phyloP scores from a whole-genome alignment of 1,140 invertebrate species.

The Sycophaga agraensis region DNA sequence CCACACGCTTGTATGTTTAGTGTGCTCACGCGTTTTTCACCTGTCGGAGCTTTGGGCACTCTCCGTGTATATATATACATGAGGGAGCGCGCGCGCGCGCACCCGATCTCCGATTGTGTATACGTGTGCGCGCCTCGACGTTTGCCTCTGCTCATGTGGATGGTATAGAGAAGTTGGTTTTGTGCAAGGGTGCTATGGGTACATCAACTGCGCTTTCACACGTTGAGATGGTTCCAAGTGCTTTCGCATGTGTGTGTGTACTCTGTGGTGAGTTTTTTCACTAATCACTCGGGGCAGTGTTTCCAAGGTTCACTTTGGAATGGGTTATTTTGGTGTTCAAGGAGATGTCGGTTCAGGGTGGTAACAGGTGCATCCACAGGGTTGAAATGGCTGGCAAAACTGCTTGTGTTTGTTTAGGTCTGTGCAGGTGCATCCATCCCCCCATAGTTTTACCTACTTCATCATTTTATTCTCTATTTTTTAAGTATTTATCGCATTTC shows the following conservation, averaged over 20 bases:
- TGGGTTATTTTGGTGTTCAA: not conserved
- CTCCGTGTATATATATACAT: not conserved
- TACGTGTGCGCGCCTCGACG: not conserved
- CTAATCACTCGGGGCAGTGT: not conserved
- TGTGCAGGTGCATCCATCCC: too few species aligned
- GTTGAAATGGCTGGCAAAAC: not conserved
- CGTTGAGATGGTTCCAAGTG: not conserved
- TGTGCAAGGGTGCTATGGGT: not conserved
- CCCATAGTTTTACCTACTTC: too few species aligned
- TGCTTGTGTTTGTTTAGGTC: not conserved
- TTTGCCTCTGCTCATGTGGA: slow-evolving; percentile 11
- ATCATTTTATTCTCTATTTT: too few species aligned
- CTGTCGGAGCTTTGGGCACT: slow-evolving; percentile 21
- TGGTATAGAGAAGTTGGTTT: slow-evolving; percentile 9
- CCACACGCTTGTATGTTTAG: slow-evolving; percentile 6
- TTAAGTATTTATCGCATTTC: too few species aligned
- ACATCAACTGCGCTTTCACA: not conserved
- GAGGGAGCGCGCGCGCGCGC: not conserved
- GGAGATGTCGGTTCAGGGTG: not conserved
- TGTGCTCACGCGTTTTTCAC: slow-evolving; percentile 24
- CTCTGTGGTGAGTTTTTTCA: not conserved
- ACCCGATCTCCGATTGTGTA: not conserved
- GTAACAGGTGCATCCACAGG: slow-evolving; percentile 12
- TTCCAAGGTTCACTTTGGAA: not conserved
- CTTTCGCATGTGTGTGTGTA: not conserved